Conservation (phyloP, 2,797 vertebrate genomes). For the Acanthurus tractus region DNA sequence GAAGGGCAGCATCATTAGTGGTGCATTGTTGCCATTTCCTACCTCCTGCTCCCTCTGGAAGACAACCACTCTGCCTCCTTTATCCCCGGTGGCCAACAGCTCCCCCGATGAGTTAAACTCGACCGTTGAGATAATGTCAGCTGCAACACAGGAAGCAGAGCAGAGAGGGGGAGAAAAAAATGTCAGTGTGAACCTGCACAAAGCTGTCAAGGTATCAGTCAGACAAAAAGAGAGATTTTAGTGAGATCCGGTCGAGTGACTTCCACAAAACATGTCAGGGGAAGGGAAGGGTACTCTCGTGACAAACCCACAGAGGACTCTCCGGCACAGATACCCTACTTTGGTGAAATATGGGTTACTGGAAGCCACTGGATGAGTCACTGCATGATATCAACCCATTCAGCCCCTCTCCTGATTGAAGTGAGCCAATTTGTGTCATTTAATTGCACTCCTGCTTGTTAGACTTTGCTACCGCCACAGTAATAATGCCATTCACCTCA, state of each 20-base stretch:
- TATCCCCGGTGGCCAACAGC: slow-evolving; percentile 97
- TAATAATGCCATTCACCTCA: slow-evolving; percentile 55
- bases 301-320: slow-evolving; percentile 50
- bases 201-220: slow-evolving; percentile 54
- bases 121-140: slow-evolving; percentile 99
- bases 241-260: slow-evolving; percentile 27
- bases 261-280: slow-evolving; percentile 43
- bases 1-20: slow-evolving; percentile 59
- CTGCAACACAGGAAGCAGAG: slow-evolving; percentile 83
- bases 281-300: slow-evolving; percentile 21
- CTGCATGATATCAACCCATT: slow-evolving; percentile 64
- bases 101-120: slow-evolving; percentile 99
- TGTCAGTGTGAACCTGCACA: slow-evolving; percentile 64
- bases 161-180: slow-evolving; percentile 52
- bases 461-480: slow-evolving; percentile 7
- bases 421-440: slow-evolving; percentile 61
- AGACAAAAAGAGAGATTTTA: slow-evolving; percentile 37
- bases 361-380: slow-evolving; percentile 57
- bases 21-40: slow-evolving; percentile 75
- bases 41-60: slow-evolving; percentile 99
- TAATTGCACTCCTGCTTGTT: slow-evolving; percentile 62
- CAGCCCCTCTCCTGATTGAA: slow-evolving; percentile 52
- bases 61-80: slow-evolving; percentile 97
- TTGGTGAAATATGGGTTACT: slow-evolving; percentile 68
- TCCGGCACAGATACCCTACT: slow-evolving; percentile 53